Evolutionary conservation across 1,140 invertebrate genomes (phyloP).

Genomic region (Luehdorfia chinensis): DNA sequence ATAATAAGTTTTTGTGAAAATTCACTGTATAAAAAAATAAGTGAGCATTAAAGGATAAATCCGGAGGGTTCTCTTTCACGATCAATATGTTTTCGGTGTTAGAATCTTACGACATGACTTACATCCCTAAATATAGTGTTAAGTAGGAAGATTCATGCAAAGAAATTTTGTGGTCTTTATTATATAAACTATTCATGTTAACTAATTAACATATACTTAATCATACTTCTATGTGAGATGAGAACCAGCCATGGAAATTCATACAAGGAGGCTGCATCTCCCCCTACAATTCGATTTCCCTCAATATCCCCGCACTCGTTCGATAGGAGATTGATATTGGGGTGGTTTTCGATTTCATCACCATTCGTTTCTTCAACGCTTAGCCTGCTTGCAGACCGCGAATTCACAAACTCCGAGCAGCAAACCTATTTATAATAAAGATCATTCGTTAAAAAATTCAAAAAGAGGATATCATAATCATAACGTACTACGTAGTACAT

Average conservation of each 20-base stretch:
- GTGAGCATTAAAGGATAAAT: too few species aligned
- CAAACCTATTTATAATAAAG: not conserved
- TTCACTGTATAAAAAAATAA: too few species aligned
- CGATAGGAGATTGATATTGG: constrained; percentile 3
- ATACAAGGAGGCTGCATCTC: not conserved
- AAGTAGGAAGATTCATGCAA: not conserved
- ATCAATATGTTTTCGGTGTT: too few species aligned
- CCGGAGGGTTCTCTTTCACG: too few species aligned
- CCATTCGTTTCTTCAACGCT: not conserved
- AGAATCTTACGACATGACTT: not conserved
- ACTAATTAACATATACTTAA: not conserved
- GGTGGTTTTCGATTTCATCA: constrained; percentile 2
- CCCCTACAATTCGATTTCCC: constrained; percentile 1
- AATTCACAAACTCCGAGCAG: not conserved
- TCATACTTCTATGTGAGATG: not conserved
- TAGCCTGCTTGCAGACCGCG: too few species aligned
- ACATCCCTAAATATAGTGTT: not conserved
- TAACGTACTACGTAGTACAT: not conserved
- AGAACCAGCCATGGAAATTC: constrained; percentile 19
- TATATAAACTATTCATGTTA: not conserved
- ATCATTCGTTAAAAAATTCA: too few species aligned
- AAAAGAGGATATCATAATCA: not conserved
- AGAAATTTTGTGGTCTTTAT: not conserved
- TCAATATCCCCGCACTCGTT: constrained; percentile 3
- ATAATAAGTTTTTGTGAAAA: too few species aligned